A percentile compares a stretch with the other conserved stretches of the same genome.
These are phyloP conservation scores for Zosterops borbonicus DNA, from an alignment of 2,113 vertebrate genomes.

Conservation along the genomic window DNA sequence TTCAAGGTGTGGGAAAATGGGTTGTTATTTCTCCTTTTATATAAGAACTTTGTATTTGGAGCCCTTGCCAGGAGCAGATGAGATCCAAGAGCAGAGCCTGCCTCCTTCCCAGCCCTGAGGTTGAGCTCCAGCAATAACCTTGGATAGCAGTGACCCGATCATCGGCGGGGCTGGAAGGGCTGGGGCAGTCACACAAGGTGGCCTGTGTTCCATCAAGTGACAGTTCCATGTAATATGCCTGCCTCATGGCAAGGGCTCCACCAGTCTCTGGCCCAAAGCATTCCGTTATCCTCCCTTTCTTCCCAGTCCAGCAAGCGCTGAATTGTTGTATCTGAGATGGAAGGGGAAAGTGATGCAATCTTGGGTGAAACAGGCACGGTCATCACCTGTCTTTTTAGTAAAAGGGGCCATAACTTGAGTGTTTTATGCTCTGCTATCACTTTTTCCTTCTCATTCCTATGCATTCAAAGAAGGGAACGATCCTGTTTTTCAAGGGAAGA, in stretches of 20 bases:
- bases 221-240: neutral
- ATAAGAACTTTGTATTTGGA: neutral
- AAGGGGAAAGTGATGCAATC: neutral
- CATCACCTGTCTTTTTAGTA: neutral
- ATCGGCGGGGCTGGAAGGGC: neutral
- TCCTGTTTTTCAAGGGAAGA: neutral
- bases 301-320: neutral
- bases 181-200: rapidly evolving
- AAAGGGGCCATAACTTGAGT: neutral
- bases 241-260: neutral
- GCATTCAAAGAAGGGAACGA: neutral
- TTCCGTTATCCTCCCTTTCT: neutral
- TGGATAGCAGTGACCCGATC: neutral
- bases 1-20: neutral
- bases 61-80: neutral
- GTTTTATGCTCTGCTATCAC: neutral
- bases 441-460: neutral
- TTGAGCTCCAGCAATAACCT: neutral
- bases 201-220: neutral
- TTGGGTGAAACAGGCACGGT: neutral
- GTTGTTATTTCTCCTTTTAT: neutral
- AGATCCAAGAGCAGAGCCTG: neutral
- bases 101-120: neutral
- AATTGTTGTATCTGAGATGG: neutral
- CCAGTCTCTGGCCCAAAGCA: neutral